phyloP scores from a whole-genome alignment of 2,888 invertebrate genomes.

The Troides oblongomaculatus region DNA sequence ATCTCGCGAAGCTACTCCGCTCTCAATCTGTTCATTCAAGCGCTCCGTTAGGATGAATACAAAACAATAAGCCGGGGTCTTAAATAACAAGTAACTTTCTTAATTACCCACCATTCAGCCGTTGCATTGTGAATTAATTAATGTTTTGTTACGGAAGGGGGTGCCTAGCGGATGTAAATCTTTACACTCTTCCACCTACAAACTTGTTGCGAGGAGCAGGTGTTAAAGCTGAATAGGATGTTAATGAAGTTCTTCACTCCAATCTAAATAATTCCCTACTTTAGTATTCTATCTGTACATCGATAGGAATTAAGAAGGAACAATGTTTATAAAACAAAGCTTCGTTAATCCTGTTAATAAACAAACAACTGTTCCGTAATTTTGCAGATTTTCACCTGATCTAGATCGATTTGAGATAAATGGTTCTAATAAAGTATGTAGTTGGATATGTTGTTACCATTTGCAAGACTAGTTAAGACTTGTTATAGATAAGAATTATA shows the following conservation, averaged over 20 bases:
- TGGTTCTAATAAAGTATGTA: too few species aligned
- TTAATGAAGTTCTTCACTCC: conserved; percentile 19
- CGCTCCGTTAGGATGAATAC: too few species aligned
- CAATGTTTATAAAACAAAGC: neutral
- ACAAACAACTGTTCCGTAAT: too few species aligned
- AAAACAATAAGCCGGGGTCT: neutral
- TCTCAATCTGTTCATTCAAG: too few species aligned
- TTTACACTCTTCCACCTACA: conserved; percentile 7
- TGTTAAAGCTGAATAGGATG: conserved; percentile 19
- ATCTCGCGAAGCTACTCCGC: too few species aligned
- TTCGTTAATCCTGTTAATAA: neutral
- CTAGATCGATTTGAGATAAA: too few species aligned
- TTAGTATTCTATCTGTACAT: conserved; percentile 9
- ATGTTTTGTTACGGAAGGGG: conserved; percentile 21
- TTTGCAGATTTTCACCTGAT: too few species aligned
- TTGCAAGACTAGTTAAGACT: too few species aligned
- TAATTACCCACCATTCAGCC: conserved; percentile 22
- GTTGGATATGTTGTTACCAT: too few species aligned
- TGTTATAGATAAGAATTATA: too few species aligned
- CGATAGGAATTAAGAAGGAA: neutral
- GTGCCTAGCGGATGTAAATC: conserved; percentile 16
- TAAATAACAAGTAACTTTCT: conserved; percentile 18
- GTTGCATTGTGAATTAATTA: conserved; percentile 23
- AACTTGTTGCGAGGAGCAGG: conserved; percentile 14
- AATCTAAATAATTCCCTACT: conserved; percentile 6